phyloP scores from a whole-genome alignment of 2,888 invertebrate species.

The Deroplatys truncata region DNA sequence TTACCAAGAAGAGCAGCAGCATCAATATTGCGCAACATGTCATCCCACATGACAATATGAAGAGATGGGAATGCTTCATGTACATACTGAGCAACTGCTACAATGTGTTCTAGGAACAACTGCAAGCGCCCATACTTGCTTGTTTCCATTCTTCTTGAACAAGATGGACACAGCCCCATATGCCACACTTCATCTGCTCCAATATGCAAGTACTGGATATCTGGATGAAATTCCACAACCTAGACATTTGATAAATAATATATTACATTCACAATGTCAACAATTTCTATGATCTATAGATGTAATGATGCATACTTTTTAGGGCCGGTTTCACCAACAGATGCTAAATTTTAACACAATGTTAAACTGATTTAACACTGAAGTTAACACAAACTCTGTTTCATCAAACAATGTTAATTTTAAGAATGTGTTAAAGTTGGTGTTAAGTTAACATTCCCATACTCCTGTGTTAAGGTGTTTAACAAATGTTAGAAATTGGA shows the following conservation, averaged over 20 bases:
- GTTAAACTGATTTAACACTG: too few species aligned
- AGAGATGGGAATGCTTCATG: constrained; percentile 59
- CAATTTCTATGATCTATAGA: too few species aligned
- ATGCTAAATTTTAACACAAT: too few species aligned
- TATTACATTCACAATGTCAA: too few species aligned
- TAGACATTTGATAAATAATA: not conserved
- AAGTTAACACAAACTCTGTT: too few species aligned
- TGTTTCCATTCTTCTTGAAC: constrained; percentile 46
- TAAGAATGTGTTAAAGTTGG: too few species aligned
- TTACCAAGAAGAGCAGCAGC: constrained; percentile 54
- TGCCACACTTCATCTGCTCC: constrained; percentile 84
- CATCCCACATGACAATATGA: constrained; percentile 79
- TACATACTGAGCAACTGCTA: constrained; percentile 55
- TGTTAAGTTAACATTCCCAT: too few species aligned
- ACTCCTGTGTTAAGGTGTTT: too few species aligned
- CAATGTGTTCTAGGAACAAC: constrained; percentile 65
- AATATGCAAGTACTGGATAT: constrained; percentile 66
- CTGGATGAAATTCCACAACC: constrained; percentile 61
- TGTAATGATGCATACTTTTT: too few species aligned
- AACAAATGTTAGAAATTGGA: too few species aligned
- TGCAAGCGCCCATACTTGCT: constrained; percentile 52
- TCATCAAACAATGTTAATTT: too few species aligned
- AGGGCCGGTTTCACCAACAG: too few species aligned
- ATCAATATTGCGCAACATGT: constrained; percentile 68
- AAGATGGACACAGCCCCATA: constrained; percentile 57